Percentiles rank a stretch among this genome's conserved stretches.
phyloP scores from a whole-genome alignment of 2,113 vertebrate genomes.

The Potamarius usumacintae region DNA sequence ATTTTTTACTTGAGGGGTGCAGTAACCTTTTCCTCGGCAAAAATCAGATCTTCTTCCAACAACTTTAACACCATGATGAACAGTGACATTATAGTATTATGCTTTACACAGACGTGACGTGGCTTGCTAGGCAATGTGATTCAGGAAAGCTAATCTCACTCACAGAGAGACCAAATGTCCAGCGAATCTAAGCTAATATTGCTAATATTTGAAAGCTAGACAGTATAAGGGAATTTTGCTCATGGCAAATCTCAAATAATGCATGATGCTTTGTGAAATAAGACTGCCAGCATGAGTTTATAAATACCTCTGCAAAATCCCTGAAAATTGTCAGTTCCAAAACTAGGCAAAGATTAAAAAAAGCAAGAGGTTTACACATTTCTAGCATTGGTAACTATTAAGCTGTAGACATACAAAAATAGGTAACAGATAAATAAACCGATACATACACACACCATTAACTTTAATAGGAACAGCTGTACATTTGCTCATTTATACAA shows the following conservation, averaged over 20 bases:
- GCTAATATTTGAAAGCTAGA: background rate
- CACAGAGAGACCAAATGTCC: background rate
- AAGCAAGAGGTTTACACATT: background rate
- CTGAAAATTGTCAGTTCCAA: background rate
- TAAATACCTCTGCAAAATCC: background rate
- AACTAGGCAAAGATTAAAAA: background rate
- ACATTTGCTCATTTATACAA: background rate
- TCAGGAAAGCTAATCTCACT: background rate
- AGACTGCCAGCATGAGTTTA: background rate
- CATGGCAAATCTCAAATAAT: background rate
- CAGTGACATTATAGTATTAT: background rate
- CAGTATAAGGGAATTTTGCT: background rate
- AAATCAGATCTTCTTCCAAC: background rate
- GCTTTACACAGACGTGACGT: background rate
- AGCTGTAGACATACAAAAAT: background rate
- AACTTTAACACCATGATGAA: background rate
- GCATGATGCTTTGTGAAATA: background rate
- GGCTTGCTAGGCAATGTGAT: background rate
- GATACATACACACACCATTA: background rate
- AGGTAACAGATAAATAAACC: background rate
- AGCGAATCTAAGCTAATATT: conserved; percentile 3
- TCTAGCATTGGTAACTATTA: background rate
- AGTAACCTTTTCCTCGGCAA: conserved; percentile 7
- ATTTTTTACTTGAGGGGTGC: conserved; percentile 5
- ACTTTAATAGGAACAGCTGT: background rate